Conservation (phyloP, 2,888 invertebrate species). For the Aradus depressus region DNA sequence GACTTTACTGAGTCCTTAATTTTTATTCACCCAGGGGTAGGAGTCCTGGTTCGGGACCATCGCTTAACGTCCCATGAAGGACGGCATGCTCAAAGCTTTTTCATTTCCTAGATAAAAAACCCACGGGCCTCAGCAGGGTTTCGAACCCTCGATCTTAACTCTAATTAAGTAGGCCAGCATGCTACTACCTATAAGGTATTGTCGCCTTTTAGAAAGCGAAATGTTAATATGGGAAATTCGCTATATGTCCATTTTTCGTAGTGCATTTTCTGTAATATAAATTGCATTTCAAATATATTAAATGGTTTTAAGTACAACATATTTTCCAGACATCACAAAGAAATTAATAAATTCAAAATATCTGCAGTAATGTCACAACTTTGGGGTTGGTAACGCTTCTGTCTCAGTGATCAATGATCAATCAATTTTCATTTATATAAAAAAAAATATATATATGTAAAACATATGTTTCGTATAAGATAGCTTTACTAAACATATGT, state of each 20-base stretch:
- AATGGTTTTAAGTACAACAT: too few species aligned
- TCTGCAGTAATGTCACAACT: not conserved
- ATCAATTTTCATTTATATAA: not conserved
- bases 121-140: too few species aligned
- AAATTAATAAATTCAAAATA: not conserved
- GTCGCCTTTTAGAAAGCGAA: constrained; percentile 1
- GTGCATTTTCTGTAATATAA: not conserved
- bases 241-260: not conserved
- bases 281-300: too few species aligned
- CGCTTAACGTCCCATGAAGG: too few species aligned
- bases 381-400: constrained; percentile 13
- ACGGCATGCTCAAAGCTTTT: too few species aligned
- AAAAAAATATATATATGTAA: not conserved
- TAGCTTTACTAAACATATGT: not conserved
- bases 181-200: too few species aligned
- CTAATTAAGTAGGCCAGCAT: too few species aligned
- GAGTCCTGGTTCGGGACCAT: too few species aligned
- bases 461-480: not conserved
- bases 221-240: not conserved
- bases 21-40: too few species aligned
- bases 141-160: too few species aligned
- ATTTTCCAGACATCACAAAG: not conserved
- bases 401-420: not conserved
- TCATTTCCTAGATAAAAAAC: too few species aligned
- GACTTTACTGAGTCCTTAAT: too few species aligned